Percentiles rank a stretch among this genome's conserved stretches.
Evolutionary conservation across 2,113 vertebrate species (phyloP).

Genomic region (Natator depressus): DNA sequence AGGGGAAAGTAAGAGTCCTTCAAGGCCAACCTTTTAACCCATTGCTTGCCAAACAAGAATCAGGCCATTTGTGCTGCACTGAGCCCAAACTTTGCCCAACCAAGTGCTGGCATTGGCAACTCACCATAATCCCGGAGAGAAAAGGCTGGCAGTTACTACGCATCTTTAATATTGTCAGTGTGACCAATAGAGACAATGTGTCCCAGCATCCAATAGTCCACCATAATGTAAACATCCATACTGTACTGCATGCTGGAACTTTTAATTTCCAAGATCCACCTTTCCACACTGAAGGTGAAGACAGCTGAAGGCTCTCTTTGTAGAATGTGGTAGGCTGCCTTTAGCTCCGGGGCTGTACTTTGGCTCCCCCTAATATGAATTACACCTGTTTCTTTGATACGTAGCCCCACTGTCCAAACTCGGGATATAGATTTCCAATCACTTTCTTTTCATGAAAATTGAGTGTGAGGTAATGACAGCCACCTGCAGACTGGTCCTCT

Average conservation of each 20-base stretch:
- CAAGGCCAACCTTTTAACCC: background rate
- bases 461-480: background rate
- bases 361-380: rapidly evolving
- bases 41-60: background rate
- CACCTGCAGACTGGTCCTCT: background rate
- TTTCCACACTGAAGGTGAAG: background rate
- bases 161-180: background rate
- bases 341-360: background rate
- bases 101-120: rapidly evolving
- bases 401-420: background rate
- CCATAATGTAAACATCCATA: rapidly evolving
- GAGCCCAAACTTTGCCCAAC: background rate
- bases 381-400: rapidly evolving
- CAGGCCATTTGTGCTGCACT: background rate
- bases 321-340: background rate
- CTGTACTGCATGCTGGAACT: background rate
- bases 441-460: rapidly evolving
- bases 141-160: background rate
- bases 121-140: rapidly evolving
- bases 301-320: background rate
- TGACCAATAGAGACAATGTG: background rate
- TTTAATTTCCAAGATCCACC: rapidly evolving
- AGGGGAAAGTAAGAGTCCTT: background rate
- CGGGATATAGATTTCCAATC: background rate
- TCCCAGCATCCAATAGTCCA: background rate